Conservation (phyloP, 2,888 invertebrate species). For the Phania funesta region DNA sequence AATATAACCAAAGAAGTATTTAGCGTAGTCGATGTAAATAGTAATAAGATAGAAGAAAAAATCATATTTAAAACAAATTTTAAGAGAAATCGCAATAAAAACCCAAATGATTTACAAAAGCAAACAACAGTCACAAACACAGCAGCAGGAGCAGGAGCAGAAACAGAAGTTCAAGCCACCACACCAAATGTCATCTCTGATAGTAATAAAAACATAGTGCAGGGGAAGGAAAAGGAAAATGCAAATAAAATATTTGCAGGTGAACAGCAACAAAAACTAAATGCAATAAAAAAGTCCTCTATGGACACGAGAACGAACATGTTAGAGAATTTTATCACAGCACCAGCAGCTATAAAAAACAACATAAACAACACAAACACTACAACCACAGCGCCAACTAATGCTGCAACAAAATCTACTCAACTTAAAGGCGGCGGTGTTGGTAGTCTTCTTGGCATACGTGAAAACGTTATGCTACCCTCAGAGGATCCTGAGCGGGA, state of each 20-base stretch:
- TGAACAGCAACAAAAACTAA: slow-evolving; percentile 3
- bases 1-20: slow-evolving; percentile 65
- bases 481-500: slow-evolving; percentile 79
- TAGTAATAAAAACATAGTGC: neutral
- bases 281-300: slow-evolving; percentile 18
- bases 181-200: neutral
- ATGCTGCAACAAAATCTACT: slow-evolving; percentile 28
- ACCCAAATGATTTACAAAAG: slow-evolving; percentile 36
- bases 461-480: slow-evolving; percentile 79
- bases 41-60: slow-evolving; percentile 57
- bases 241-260: slow-evolving; percentile 40
- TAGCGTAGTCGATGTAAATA: slow-evolving; percentile 64
- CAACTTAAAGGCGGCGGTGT: neutral
- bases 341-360: slow-evolving; percentile 12
- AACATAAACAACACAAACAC: slow-evolving; percentile 16
- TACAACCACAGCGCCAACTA: slow-evolving; percentile 36
- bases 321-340: slow-evolving; percentile 42
- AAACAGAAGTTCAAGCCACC: neutral
- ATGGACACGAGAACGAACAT: slow-evolving; percentile 29
- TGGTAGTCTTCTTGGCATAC: slow-evolving; percentile 70
- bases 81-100: slow-evolving; percentile 45
- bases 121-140: slow-evolving; percentile 1
- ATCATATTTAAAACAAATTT: slow-evolving; percentile 59
- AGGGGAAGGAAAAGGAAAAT: neutral
- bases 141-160: neutral